Evolutionary conservation across 2,113 vertebrate genomes (phyloP).

Genomic region (Semicossyphus pulcher): DNA sequence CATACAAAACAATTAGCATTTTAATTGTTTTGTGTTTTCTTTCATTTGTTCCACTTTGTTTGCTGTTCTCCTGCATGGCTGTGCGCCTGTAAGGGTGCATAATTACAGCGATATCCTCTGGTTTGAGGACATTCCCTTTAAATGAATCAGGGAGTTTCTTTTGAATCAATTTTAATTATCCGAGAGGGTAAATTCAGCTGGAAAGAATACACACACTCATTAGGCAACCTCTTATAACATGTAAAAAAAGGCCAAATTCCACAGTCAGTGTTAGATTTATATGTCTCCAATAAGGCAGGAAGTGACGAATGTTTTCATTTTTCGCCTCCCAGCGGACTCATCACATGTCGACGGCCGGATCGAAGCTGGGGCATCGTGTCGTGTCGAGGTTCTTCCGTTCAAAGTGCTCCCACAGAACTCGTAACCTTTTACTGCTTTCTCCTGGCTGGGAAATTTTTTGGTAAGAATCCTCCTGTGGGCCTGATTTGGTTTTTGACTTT

Average conservation of each 20-base stretch:
- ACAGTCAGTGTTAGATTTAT: conserved; percentile 2
- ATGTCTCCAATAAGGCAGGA: conserved; percentile 40
- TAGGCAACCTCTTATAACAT: conserved; percentile 1
- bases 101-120: conserved; percentile 61
- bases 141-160: conserved; percentile 41
- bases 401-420: conserved; percentile 72
- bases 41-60: conserved; percentile 67
- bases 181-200: conserved; percentile 16
- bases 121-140: conserved; percentile 47
- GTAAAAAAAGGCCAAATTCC: conserved; percentile 14
- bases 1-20: conserved; percentile 79
- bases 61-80: conserved; percentile 57
- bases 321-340: conserved; percentile 30
- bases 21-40: conserved; percentile 78
- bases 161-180: conserved; percentile 39
- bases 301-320: conserved; percentile 36
- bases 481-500: conserved; percentile 71
- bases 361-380: conserved; percentile 52
- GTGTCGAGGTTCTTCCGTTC: conserved; percentile 62
- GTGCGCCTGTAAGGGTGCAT: conserved; percentile 65
- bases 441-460: conserved; percentile 71
- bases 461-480: conserved; percentile 68
- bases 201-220: no score
- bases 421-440: conserved; percentile 75
- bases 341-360: conserved; percentile 41